These are phyloP conservation scores for Dinocampus coccinellae DNA, from an alignment of 2,888 invertebrate species.

Conservation along the genomic window DNA sequence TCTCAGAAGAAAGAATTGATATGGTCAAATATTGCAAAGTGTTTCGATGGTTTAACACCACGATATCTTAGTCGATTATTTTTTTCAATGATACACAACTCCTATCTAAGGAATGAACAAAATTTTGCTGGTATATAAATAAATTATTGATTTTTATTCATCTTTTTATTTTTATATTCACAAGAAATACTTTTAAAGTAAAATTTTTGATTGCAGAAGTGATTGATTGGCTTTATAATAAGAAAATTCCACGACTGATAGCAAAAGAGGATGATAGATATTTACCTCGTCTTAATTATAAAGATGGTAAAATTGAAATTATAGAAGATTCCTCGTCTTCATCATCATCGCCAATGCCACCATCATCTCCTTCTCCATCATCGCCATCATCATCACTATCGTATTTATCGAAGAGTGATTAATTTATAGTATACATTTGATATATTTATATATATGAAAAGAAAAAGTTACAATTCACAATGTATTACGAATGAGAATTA, in stretches of 20 bases:
- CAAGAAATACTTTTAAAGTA: constrained; percentile 1
- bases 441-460: background rate
- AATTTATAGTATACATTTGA: background rate
- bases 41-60: constrained; percentile 58
- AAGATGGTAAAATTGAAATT: constrained; percentile 31
- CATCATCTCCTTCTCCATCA: background rate
- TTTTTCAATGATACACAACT: background rate
- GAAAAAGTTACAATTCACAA: background rate
- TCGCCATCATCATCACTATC: background rate
- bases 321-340: background rate
- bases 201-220: constrained; percentile 48
- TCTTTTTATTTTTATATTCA: background rate
- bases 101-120: background rate
- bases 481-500: background rate
- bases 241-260: constrained; percentile 45
- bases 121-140: background rate
- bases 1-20: constrained; percentile 48
- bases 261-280: constrained; percentile 42
- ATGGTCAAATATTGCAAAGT: constrained; percentile 51
- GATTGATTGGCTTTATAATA: constrained; percentile 48
- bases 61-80: constrained; percentile 44
- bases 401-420: background rate
- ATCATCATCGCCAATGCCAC: background rate
- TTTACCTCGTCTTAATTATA: constrained; percentile 54
- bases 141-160: background rate